phyloP scores from a whole-genome alignment of 1,140 invertebrate species.

The Temnothorax nylanderi region DNA sequence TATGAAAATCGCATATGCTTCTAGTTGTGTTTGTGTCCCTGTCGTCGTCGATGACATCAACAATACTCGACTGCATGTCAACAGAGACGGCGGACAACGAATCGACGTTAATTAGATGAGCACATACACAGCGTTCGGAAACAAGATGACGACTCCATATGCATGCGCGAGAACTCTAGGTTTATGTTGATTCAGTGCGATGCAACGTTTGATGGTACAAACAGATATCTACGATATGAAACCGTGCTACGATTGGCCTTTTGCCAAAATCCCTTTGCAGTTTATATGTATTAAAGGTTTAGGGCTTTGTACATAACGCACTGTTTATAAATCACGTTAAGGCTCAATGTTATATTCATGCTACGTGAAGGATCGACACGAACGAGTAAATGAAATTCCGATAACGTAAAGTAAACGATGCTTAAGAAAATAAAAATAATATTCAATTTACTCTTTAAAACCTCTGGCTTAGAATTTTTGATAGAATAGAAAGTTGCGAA shows the following conservation, averaged over 20 bases:
- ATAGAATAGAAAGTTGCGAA: background rate
- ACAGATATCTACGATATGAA: slow-evolving; percentile 20
- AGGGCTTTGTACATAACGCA: background rate
- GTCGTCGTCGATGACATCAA: slow-evolving; percentile 21
- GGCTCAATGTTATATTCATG: background rate
- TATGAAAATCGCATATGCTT: background rate
- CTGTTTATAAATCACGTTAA: slow-evolving; percentile 36
- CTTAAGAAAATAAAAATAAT: background rate
- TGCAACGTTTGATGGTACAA: slow-evolving; percentile 40
- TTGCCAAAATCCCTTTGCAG: slow-evolving; percentile 15
- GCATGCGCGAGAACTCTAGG: slow-evolving; percentile 2
- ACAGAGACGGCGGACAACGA: slow-evolving; percentile 30
- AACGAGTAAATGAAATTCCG: background rate
- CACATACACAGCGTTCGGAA: slow-evolving; percentile 15
- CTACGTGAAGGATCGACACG: background rate
- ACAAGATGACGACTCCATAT: slow-evolving; percentile 43
- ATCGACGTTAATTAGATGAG: slow-evolving; percentile 46
- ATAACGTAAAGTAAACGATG: background rate
- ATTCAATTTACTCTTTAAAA: background rate
- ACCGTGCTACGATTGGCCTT: slow-evolving; percentile 3
- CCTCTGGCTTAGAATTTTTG: background rate
- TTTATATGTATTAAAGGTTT: slow-evolving; percentile 29
- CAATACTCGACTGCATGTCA: slow-evolving; percentile 36
- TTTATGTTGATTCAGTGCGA: slow-evolving; percentile 31
- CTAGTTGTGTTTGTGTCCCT: background rate